These are phyloP conservation scores for Temnothorax longispinosus DNA, from an alignment of 1,140 invertebrate genomes.

Conservation along the genomic window DNA sequence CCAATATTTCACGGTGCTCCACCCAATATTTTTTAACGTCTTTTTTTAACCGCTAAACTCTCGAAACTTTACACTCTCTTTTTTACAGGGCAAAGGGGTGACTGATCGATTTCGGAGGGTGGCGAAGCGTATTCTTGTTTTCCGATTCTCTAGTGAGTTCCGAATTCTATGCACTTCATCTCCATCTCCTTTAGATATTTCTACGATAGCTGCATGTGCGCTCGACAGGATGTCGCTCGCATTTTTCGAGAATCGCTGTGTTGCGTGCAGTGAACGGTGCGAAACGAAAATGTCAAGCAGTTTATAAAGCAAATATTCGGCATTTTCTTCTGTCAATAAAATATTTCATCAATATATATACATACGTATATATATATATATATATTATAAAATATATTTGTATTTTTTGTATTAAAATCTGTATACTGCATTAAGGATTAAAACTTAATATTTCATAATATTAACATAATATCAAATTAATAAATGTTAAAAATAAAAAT, in stretches of 20 bases:
- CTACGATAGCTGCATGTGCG: slow-evolving; percentile 8
- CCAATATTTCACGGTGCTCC: slow-evolving; percentile 22
- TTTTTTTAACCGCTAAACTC: slow-evolving; percentile 9
- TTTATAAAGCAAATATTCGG: slow-evolving; percentile 31
- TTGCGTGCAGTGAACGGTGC: neutral
- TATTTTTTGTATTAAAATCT: no score
- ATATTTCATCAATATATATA: slow-evolving; percentile 2
- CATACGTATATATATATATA: no score
- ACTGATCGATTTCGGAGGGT: slow-evolving; percentile 7
- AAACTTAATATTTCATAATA: neutral
- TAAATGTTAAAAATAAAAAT: neutral
- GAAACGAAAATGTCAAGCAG: slow-evolving; percentile 14
- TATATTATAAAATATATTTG: slow-evolving; percentile 18
- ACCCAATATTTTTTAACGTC: slow-evolving; percentile 10
- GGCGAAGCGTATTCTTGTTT: slow-evolving; percentile 59
- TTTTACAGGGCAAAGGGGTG: neutral
- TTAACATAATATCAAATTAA: neutral
- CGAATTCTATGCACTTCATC: slow-evolving; percentile 55
- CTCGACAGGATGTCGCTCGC: slow-evolving; percentile 25
- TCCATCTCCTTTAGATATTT: neutral
- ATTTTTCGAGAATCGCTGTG: slow-evolving; percentile 21
- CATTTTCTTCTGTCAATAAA: slow-evolving; percentile 9
- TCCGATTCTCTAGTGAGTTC: slow-evolving; percentile 64
- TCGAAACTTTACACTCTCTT: neutral
- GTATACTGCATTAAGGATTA: neutral